Evolutionary conservation across 2,797 vertebrate genomes (phyloP).

Genomic region (Pempheris klunzingeri): DNA sequence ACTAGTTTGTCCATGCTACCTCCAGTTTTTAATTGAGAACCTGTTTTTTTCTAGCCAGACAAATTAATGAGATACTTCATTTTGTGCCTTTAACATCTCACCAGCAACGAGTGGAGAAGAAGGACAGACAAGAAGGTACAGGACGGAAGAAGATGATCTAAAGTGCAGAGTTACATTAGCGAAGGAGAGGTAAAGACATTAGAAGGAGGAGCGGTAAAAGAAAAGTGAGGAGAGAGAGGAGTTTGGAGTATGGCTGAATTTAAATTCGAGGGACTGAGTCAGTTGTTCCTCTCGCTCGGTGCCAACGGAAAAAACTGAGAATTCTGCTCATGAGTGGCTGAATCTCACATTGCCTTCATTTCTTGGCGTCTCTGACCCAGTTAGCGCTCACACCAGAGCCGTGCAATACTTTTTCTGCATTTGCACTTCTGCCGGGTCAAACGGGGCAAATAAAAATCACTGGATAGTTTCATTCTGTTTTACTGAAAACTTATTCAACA

Average conservation of each 20-base stretch:
- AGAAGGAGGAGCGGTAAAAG: slow-evolving; percentile 50
- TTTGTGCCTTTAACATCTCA: background rate
- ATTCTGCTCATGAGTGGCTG: slow-evolving; percentile 73
- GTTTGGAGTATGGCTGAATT: slow-evolving; percentile 70
- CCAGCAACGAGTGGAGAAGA: slow-evolving; percentile 11
- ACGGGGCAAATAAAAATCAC: slow-evolving; percentile 27
- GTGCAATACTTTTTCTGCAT: slow-evolving; percentile 2
- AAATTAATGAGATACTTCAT: background rate
- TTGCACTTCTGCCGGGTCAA: slow-evolving; percentile 46
- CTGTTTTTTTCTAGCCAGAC: slow-evolving; percentile 22
- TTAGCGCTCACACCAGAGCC: slow-evolving; percentile 59
- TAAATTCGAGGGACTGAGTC: slow-evolving; percentile 80
- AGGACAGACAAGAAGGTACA: slow-evolving; percentile 1
- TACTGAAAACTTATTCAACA: background rate
- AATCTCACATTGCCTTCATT: slow-evolving; percentile 70
- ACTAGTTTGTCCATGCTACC: slow-evolving; percentile 22
- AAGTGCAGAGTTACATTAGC: slow-evolving; percentile 62
- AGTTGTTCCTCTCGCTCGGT: slow-evolving; percentile 82
- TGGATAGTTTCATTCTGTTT: background rate
- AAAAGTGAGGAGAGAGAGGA: slow-evolving; percentile 23
- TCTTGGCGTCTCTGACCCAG: slow-evolving; percentile 75
- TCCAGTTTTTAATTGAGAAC: slow-evolving; percentile 23
- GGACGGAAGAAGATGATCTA: slow-evolving; percentile 51
- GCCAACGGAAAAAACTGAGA: slow-evolving; percentile 86
- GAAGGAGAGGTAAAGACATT: slow-evolving; percentile 71